phyloP scores from a whole-genome alignment of 2,888 invertebrate species.

The Polydrusus tereticollis region DNA sequence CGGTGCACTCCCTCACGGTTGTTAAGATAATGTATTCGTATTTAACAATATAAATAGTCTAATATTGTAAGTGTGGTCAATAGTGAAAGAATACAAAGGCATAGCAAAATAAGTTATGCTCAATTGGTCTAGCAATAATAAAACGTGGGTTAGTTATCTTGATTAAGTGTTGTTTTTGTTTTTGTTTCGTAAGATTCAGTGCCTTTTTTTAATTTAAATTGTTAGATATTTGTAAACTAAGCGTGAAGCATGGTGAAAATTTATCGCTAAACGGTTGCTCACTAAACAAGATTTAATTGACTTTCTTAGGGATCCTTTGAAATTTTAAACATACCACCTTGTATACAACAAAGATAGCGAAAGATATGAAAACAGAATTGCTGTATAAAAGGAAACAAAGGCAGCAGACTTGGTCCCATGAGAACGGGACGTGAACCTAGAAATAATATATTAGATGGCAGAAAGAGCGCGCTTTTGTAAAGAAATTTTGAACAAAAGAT shows the following conservation, averaged over 20 bases:
- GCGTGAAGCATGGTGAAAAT: neutral
- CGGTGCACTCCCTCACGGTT: too few species aligned
- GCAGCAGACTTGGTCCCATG: conserved; percentile 58
- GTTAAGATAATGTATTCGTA: too few species aligned
- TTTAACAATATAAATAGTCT: too few species aligned
- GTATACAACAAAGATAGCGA: conserved; percentile 44
- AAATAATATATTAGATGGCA: conserved; percentile 59
- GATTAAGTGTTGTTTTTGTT: too few species aligned
- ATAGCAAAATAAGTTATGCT: too few species aligned
- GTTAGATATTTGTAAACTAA: too few species aligned
- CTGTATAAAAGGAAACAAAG: conserved; percentile 65
- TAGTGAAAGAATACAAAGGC: too few species aligned
- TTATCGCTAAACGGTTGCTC: conserved; percentile 21
- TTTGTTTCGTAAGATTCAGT: too few species aligned
- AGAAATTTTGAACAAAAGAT: conserved; percentile 51
- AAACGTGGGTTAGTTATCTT: too few species aligned
- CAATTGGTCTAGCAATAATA: too few species aligned
- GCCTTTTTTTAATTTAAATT: too few species aligned
- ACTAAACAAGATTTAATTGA: conserved; percentile 36
- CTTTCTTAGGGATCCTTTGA: conserved; percentile 38
- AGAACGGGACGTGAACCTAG: conserved; percentile 60
- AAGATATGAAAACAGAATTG: conserved; percentile 66
- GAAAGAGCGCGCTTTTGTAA: conserved; percentile 38
- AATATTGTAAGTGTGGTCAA: too few species aligned
- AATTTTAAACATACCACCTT: conserved; percentile 45